Percentiles rank a stretch among this genome's conserved stretches.
These are phyloP conservation scores for Anoplolepis gracilipes DNA, from an alignment of 1,140 invertebrate genomes.

Conservation along the genomic window DNA sequence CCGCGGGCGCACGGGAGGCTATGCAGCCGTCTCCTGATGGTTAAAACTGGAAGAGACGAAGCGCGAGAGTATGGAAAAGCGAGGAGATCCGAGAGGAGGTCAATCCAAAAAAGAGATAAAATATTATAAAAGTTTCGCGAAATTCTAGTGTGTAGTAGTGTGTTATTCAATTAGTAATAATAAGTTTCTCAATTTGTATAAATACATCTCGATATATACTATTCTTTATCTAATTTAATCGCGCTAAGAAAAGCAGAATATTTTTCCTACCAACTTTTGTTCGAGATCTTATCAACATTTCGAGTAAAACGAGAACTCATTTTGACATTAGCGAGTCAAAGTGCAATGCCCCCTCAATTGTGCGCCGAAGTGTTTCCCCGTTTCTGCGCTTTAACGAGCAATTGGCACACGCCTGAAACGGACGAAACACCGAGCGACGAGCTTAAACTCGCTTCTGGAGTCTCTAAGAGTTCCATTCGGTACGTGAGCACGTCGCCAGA, in stretches of 20 bases:
- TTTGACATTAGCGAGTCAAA: constrained; percentile 56
- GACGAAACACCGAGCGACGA: constrained; percentile 72
- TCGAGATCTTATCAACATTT: constrained; percentile 13
- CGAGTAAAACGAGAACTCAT: constrained; percentile 4
- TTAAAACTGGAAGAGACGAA: constrained; percentile 78
- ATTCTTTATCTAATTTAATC: neutral
- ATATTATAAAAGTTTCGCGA: neutral
- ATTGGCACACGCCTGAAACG: constrained; percentile 73
- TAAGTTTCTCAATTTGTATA: neutral
- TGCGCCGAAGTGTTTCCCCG: constrained; percentile 57
- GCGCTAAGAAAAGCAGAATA: neutral
- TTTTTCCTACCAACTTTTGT: neutral
- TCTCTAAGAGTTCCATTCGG: constrained; percentile 85
- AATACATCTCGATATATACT: neutral
- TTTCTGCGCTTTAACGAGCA: constrained; percentile 73
- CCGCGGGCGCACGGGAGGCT: constrained; percentile 76
- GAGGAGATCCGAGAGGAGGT: constrained; percentile 61
- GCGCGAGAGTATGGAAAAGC: constrained; percentile 60
- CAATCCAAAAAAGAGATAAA: constrained; percentile 27
- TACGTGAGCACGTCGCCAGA: constrained; percentile 82
- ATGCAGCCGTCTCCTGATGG: constrained; percentile 76
- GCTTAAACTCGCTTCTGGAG: constrained; percentile 71
- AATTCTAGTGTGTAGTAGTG: neutral
- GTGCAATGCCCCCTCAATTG: constrained; percentile 22
- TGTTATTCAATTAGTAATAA: constrained; percentile 29